phyloP scores from a whole-genome alignment of 2,797 vertebrate species.

The Potorous gilbertii region DNA sequence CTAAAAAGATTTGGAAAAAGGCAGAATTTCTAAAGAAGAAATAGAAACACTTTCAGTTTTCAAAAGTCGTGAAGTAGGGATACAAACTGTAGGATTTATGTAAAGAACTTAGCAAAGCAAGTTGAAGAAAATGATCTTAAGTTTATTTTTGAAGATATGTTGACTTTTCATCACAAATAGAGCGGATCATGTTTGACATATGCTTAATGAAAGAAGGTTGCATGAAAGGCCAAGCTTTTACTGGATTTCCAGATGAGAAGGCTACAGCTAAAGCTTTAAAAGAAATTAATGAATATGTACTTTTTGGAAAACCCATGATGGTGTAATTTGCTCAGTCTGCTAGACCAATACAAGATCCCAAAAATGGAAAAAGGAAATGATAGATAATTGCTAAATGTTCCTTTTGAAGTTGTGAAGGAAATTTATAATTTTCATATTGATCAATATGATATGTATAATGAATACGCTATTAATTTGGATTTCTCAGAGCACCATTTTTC shows the following conservation, averaged over 20 bases:
- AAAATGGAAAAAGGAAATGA: too few relatives aligned
- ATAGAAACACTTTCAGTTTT: constrained; percentile 96
- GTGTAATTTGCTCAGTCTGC: constrained; percentile 99
- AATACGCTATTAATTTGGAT: too few relatives aligned
- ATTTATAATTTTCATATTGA: too few relatives aligned
- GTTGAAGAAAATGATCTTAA: constrained; percentile 98
- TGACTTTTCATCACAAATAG: constrained; percentile 91
- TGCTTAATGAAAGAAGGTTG: constrained; percentile 98
- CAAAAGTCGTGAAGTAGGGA: constrained; percentile 80
- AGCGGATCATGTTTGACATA: constrained; percentile 98
- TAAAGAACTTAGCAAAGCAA: constrained; percentile 89
- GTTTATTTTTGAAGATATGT: constrained; percentile 96
- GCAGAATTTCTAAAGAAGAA: constrained; percentile 96
- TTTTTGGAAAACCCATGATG: constrained; percentile 95
- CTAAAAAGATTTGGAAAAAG: constrained; percentile 78
- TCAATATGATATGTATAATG: constrained; percentile 86
- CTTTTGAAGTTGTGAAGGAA: too few relatives aligned
- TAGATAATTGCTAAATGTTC: too few relatives aligned
- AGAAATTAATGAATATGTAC: constrained; percentile 95
- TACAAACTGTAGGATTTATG: too few relatives aligned
- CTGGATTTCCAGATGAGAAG: constrained; percentile 95
- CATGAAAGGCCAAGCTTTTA: constrained; percentile 98
- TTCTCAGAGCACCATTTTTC: too few relatives aligned
- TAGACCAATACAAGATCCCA: constrained; percentile 83
- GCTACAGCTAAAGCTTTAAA: constrained; percentile 94